Percentiles rank a stretch among this genome's conserved stretches.
Evolutionary conservation across 2,888 invertebrate species (phyloP).

Genomic region (Orthonevra nobilis): DNA sequence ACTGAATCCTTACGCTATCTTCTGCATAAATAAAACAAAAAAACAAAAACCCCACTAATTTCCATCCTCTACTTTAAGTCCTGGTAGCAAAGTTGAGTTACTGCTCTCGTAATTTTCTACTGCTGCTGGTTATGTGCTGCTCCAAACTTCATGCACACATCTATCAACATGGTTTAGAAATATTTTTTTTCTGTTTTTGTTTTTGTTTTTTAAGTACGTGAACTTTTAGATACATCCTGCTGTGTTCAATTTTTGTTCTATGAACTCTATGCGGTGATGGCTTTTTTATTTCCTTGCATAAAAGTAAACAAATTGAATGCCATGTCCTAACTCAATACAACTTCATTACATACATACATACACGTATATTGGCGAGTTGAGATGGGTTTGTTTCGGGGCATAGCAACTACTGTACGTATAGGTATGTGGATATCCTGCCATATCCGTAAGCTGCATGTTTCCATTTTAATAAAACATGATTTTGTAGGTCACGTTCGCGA

Average conservation of each 20-base stretch:
- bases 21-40: not conserved
- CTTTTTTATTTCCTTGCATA: not conserved
- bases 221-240: conserved; percentile 18
- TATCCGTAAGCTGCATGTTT: too few species aligned
- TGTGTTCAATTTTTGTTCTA: conserved; percentile 22
- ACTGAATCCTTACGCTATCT: conserved; percentile 8
- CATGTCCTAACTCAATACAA: conserved; percentile 19
- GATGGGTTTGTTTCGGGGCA: too few species aligned
- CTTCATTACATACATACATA: not conserved
- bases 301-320: conserved; percentile 36
- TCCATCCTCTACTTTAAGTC: too few species aligned
- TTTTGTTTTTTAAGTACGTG: conserved; percentile 18
- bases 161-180: too few species aligned
- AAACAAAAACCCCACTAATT: too few species aligned
- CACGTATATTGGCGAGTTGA: too few species aligned
- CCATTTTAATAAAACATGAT: conserved; percentile 18
- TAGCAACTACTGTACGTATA: too few species aligned
- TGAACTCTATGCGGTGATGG: not conserved
- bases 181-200: too few species aligned
- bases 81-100: conserved; percentile 23
- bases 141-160: too few species aligned
- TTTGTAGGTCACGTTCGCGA: conserved; percentile 59
- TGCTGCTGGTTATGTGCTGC: too few species aligned
- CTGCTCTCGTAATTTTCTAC: conserved; percentile 26
- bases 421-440: too few species aligned